A percentile compares a stretch with the other conserved stretches of the same genome.
Evolutionary conservation across 1,140 invertebrate species (phyloP).

Genomic region (Venturia canescens): DNA sequence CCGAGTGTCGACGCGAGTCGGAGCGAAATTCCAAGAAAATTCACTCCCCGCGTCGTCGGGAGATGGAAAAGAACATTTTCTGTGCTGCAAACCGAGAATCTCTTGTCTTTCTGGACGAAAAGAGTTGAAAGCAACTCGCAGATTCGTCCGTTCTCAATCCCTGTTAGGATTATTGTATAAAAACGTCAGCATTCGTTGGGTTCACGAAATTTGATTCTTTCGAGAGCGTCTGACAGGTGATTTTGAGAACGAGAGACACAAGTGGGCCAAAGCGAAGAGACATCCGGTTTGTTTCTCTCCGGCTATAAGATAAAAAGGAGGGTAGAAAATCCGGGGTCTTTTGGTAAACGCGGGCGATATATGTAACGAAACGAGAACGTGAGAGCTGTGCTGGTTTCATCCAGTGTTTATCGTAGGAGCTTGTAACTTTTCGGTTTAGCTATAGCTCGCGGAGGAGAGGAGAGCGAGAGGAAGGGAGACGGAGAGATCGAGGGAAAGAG

Average conservation of each 20-base stretch:
- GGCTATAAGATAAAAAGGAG: not conserved
- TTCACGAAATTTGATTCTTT: no score
- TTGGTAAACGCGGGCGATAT: no score
- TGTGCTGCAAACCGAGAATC: no score
- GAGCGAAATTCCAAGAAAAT: no score
- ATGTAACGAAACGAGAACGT: conserved; percentile 21
- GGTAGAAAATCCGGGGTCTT: not conserved
- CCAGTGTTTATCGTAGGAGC: conserved; percentile 29
- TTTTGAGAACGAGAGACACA: conserved; percentile 1
- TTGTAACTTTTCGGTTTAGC: conserved; percentile 31
- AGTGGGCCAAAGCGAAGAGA: conserved; percentile 26
- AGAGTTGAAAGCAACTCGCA: no score
- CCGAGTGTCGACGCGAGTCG: no score
- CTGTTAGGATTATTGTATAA: no score
- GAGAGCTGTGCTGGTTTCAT: conserved; percentile 8
- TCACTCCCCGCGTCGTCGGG: no score
- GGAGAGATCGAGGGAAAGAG: not conserved
- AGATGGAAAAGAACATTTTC: no score
- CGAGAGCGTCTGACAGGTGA: not conserved
- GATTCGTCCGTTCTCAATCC: no score
- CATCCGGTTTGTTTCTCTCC: conserved; percentile 25
- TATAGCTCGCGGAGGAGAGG: not conserved
- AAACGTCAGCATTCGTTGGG: no score
- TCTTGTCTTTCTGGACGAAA: no score
- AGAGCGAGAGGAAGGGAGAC: conserved; percentile 5